Base-by-base conservation (phyloP, 2,113 vertebrate species). In the Aldabrachelys gigantea region DNA sequence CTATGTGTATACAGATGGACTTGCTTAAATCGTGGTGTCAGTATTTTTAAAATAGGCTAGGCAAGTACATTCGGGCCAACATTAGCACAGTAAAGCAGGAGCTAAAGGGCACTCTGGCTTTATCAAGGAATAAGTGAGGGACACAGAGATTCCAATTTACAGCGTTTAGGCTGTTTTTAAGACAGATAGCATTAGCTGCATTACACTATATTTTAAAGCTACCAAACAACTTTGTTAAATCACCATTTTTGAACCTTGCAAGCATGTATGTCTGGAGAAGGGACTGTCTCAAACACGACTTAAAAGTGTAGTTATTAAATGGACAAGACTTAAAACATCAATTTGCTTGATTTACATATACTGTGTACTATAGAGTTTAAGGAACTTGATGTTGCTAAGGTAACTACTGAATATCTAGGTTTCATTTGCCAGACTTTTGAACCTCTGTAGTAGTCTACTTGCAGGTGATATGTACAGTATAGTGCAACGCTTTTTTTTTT, bases 31-130 rank as follows among this genome's bases (percentile, higher is more conserved):
- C n/a, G 35, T 69, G 35, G 38, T 69, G 65, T 21, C 35, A 21
- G 80, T 81, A 35, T 38, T 50, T 81, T 17, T 50, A 16, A 21
- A 78, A 41, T 19, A 4, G 22, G 4, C 3, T 29, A n/a, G 78
- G 35, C 65, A 50, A 0, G 0, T 75, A 25, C 38, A 13, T 69
- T 86, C 0, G 0, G 85, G 38, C 24, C n/a, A 29, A 12, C 49
- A 1, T 7, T 85, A 1, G 19, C 5, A 24, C 59, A n/a, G 8
- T 69, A 69, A 38, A 72, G 57, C 19, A 91, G 24, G 4, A 82
- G 31, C 54, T 82, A 76, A 72, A 79, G 31, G 53, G 56, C 5
- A 80, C 27, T 86, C 47, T 47, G 62, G 27, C 79, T 75, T 35
- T 24, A 41, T 78, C 29, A 81, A 25, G 24, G 12, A 79, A 31